Percentiles rank a stretch among this genome's conserved stretches.
Evolutionary conservation across 2,113 vertebrate genomes (phyloP).

Genomic region (Noturus placidus): DNA sequence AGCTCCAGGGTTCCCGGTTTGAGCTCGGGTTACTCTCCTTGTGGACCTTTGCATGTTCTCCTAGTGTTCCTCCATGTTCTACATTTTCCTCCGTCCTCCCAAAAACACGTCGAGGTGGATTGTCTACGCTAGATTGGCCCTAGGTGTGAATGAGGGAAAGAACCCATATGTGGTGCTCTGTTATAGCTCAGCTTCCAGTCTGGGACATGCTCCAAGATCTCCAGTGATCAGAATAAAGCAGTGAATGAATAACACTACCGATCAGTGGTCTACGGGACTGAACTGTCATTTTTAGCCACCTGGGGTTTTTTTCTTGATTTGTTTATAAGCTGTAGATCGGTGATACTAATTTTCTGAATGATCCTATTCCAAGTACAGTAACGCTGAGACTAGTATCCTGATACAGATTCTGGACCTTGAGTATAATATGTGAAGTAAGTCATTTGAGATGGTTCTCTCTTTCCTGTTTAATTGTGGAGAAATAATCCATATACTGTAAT

Average conservation of each 20-base stretch:
- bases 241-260: background rate
- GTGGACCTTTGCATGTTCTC: background rate
- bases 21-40: background rate
- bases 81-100: background rate
- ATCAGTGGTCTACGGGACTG: background rate
- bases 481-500: background rate
- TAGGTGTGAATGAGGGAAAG: background rate
- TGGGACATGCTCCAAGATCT: background rate
- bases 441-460: background rate
- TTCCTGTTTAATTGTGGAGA: background rate
- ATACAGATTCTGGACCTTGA: background rate
- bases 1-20: background rate
- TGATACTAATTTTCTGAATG: background rate
- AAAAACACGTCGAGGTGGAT: background rate
- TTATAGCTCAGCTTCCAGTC: background rate
- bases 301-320: background rate
- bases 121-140: background rate
- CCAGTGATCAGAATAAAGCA: background rate
- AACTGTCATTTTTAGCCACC: background rate
- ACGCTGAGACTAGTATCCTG: background rate
- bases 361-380: background rate
- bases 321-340: background rate
- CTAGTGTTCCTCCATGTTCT: background rate
- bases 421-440: background rate
- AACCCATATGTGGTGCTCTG: background rate